A percentile compares a stretch with the other conserved stretches of the same genome.
phyloP scores from a whole-genome alignment of 2,113 vertebrate genomes.

The Rousettus leschenaultii region DNA sequence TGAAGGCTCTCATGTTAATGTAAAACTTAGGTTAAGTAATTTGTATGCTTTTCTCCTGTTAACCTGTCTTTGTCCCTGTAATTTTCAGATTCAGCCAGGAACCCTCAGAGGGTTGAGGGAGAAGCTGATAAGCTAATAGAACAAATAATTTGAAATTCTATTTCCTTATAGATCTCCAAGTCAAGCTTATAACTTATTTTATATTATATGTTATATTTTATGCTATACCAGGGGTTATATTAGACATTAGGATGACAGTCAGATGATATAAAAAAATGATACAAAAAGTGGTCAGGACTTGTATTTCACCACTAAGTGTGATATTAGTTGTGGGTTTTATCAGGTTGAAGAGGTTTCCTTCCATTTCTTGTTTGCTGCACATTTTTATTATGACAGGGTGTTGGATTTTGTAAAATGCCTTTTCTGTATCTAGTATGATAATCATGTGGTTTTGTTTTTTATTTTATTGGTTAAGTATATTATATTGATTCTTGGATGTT shows the following conservation, averaged over 20 bases:
- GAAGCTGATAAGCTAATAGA: background rate
- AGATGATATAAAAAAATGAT: background rate
- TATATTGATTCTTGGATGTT: background rate
- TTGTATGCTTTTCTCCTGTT: background rate
- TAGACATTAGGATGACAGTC: background rate
- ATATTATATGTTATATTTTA: too few species aligned
- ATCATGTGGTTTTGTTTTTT: background rate
- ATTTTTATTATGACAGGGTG: background rate
- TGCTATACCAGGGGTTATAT: too few species aligned
- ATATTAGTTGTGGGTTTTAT: background rate
- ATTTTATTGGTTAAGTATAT: background rate
- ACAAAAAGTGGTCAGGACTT: background rate
- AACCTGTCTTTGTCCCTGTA: background rate
- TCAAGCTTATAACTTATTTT: background rate
- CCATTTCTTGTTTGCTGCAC: background rate
- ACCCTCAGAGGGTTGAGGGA: background rate
- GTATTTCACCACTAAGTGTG: background rate
- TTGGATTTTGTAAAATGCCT: background rate
- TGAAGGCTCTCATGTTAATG: background rate
- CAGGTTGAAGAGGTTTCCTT: background rate
- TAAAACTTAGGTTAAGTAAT: background rate
- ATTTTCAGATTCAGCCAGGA: background rate
- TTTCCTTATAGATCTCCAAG: background rate
- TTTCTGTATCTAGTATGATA: background rate
- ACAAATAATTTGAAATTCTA: background rate